These are phyloP conservation scores for Centropristis striata DNA, from an alignment of 2,113 vertebrate genomes.

Conservation along the genomic window DNA sequence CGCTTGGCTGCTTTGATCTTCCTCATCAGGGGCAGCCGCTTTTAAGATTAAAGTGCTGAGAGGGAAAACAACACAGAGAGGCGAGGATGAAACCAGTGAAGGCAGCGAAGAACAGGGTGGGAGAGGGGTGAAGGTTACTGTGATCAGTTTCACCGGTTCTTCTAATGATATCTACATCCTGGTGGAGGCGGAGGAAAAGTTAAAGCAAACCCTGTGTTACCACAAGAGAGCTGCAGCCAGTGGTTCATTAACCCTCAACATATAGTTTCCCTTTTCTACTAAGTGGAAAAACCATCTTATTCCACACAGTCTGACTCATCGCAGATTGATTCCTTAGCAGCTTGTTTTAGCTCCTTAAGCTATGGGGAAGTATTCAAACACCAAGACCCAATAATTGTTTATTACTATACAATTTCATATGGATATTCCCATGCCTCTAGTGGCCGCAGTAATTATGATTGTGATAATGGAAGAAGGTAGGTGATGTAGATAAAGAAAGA, in stretches of 20 bases:
- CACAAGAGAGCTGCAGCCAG: not conserved
- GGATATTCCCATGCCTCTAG: too few species aligned
- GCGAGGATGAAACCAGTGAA: constrained; percentile 42
- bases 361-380: too few species aligned
- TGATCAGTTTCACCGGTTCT: constrained; percentile 33
- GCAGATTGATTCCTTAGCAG: not conserved
- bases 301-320: not conserved
- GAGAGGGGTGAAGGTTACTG: constrained; percentile 66
- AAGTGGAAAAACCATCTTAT: not conserved
- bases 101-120: constrained; percentile 31
- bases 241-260: not conserved
- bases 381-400: too few species aligned
- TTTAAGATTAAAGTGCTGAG: constrained; percentile 76
- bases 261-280: not conserved
- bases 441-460: too few species aligned
- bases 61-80: constrained; percentile 57
- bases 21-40: constrained; percentile 70
- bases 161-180: constrained; percentile 28
- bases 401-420: not conserved
- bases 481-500: too few species aligned
- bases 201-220: constrained; percentile 12
- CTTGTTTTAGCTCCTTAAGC: not conserved
- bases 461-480: too few species aligned
- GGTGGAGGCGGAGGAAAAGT: constrained; percentile 16
- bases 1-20: constrained; percentile 72